Base-by-base conservation (phyloP, 1,140 invertebrate genomes). In the Caligus rogercresseyi region DNA sequence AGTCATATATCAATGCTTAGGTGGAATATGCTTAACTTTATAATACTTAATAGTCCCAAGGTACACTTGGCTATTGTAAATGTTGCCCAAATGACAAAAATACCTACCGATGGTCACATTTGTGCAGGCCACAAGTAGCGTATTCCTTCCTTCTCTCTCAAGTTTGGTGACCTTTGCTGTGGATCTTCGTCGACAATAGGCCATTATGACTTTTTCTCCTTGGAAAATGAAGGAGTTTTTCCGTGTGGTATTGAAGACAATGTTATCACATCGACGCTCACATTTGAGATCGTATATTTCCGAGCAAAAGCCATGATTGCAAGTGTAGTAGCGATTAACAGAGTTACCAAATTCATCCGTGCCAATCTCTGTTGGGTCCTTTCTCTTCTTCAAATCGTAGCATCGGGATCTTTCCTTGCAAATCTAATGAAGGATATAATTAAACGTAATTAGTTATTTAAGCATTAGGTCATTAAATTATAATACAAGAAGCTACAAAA, bases 201-300 rank as follows among this genome's bases (percentile, higher is more conserved):
- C 57, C 23, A 60, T 60, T 24, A 60, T 60, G 57, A 60, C 26
- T 25, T 25, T 53, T 19, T 60, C 57, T 43, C 57, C 57, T 3
- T 19, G 21, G n/a, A 60, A 60, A 13, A 60, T 25, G 20, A 60
- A 18, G 23, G 57, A 26, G 24, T 60, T 60, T 25, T 60, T 60
- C 20, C 18, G 14, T 2, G 2, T 11, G 16, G 26, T 60, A 19
- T 25, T 26, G n/a, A 60, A 60, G 13, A 60, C 25, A 11, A 18
- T 60, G 11, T 15, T 15, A 25, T 63, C 54, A 55, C 61, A 63
- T 2, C 51, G 2, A 18, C 61, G 16, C 13, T 63, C 52, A 57
- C 61, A 63, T 2, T 2, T 25, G 3, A 63, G 52, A 18, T 63
- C 21, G 31, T 63, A 63, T n/a, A 63, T 63, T 54, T 63, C 61